A percentile compares a stretch with the other conserved stretches of the same genome.
Conservation (phyloP, 2,797 vertebrate genomes). For the Alectoris magna region DNA sequence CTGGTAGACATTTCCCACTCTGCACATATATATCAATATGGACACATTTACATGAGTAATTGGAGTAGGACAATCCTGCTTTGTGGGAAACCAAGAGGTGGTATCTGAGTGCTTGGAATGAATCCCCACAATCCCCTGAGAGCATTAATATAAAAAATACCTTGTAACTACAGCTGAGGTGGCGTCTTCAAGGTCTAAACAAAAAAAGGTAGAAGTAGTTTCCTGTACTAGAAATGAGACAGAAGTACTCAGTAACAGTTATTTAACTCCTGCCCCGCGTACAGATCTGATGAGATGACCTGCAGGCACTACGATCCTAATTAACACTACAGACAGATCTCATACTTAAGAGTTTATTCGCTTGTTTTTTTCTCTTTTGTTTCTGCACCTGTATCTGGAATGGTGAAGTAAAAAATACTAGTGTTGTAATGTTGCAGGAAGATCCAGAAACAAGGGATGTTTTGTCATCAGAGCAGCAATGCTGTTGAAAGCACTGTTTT, state of each 20-base stretch:
- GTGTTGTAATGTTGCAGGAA: not conserved
- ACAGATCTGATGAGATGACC: not conserved
- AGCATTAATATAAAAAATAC: not conserved
- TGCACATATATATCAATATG: not conserved
- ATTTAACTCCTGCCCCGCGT: not conserved
- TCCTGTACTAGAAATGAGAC: not conserved
- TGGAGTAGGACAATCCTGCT: not conserved
- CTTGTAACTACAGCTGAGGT: not conserved
- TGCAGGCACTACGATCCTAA: not conserved
- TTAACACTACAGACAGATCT: not conserved
- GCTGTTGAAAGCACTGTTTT: not conserved
- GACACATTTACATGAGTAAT: not conserved
- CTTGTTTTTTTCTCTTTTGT: accelerated
- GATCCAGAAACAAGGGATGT: not conserved
- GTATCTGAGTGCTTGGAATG: not conserved
- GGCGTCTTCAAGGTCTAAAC: not conserved
- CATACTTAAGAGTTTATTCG: not conserved
- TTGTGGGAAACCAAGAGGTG: not conserved
- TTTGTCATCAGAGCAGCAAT: accelerated
- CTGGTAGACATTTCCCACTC: not conserved
- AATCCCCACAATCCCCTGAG: not conserved
- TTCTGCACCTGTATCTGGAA: not conserved
- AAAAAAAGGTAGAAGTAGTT: not conserved
- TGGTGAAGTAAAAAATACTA: not conserved
- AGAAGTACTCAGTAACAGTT: not conserved